Evolutionary conservation across 2,113 vertebrate genomes (phyloP), one percentile per base, ranked within the genome.

Genomic region (Sorex araneus): DNA sequence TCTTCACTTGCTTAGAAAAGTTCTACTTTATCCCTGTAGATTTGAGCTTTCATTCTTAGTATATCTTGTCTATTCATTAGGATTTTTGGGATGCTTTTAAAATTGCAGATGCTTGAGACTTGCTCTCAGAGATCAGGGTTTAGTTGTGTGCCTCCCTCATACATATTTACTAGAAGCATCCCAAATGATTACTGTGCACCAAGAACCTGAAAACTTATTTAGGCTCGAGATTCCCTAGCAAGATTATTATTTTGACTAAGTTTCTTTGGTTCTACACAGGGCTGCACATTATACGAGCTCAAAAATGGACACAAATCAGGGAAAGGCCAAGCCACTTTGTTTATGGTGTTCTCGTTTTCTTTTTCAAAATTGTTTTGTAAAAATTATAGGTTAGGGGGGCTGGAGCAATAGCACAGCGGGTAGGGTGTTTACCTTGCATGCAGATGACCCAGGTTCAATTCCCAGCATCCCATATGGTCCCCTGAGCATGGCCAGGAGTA

Each of bases 301-400:
- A 70, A 70, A 88, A 76, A 90, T 43, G 47, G 16, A 50, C 10
- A 43, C 9, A 27, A 27, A 57, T 76, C 86, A 85, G 80, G 76
- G 21, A 63, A 32, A 34, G 50, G 15, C 10, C 34, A 27, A 78
- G 11, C 12, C 8, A 18, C 69, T 84, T 88, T 67, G 71, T 71
- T 64, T 43, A 75, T 6, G 0, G 7, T 18, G 23, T 3, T 76
- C 60, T 90, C 40, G 45, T 60, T 82, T 64, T 8, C 40, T 84
- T 82, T 82, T 30, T 6, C 54, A 91, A 8, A 71, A 66, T 60
- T 89, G 11, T 89, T 94, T 78, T 92, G 27, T 47, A 71, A 16
- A 83, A 73, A 71, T 57, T 73, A 60, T 16, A 93, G 66, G 10
- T 71, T 25, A n/a, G n/a, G n/a, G n/a, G n/a, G n/a, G n/a, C n/a